Percentiles rank a stretch among this genome's conserved stretches.
These are phyloP conservation scores for Chrysocyon brachyurus DNA, from an alignment of 2,797 vertebrate species.

Conservation along the genomic window DNA sequence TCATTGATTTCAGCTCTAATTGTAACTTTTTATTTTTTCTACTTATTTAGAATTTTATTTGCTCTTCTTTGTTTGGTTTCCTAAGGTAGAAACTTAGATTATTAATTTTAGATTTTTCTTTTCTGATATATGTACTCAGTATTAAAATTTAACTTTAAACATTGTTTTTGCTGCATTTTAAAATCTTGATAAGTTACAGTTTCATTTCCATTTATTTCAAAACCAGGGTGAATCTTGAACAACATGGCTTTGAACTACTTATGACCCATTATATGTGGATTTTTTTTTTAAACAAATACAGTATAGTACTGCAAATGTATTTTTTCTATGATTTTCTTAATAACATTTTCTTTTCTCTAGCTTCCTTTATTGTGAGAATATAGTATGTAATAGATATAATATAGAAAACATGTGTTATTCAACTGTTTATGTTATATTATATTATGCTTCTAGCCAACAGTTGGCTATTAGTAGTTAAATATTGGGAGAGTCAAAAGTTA, in stretches of 20 bases:
- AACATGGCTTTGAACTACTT: neutral
- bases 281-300: neutral
- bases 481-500: neutral
- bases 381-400: neutral
- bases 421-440: neutral
- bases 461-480: neutral
- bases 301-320: neutral
- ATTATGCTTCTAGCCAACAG: neutral
- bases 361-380: neutral
- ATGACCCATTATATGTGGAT: neutral
- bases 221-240: neutral
- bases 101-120: neutral
- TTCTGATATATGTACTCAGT: neutral
- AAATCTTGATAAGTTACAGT: neutral
- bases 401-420: neutral
- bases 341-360: neutral
- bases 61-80: neutral
- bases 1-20: neutral
- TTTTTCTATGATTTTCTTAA: neutral
- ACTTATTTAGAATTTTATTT: neutral
- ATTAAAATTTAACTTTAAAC: neutral
- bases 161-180: neutral
- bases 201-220: neutral
- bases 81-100: neutral
- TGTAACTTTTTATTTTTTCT: neutral